Percentiles rank a stretch among this genome's conserved stretches.
These are phyloP conservation scores for Pedionomus torquatus DNA, from an alignment of 2,113 vertebrate genomes.

Conservation along the genomic window DNA sequence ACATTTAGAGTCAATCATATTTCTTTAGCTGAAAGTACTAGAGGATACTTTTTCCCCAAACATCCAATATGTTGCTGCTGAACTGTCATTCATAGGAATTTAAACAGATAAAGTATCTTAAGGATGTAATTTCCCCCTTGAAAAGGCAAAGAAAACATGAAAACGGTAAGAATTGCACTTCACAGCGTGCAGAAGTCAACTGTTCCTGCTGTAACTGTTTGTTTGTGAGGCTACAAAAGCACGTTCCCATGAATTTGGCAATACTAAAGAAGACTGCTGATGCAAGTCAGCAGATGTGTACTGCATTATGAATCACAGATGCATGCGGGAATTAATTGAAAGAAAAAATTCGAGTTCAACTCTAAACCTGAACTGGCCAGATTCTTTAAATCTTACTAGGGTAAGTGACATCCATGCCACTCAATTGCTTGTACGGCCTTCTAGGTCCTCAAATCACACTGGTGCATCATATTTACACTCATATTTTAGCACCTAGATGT, in stretches of 20 bases:
- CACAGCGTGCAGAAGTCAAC: conserved; percentile 40
- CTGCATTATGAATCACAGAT: conserved; percentile 21
- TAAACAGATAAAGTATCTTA: neutral
- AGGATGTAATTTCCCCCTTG: conserved; percentile 19
- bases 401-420: neutral
- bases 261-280: conserved; percentile 11
- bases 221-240: conserved; percentile 55
- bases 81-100: neutral
- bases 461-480: neutral
- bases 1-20: neutral
- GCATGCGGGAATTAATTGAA: conserved; percentile 1
- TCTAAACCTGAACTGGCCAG: neutral
- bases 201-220: conserved; percentile 45
- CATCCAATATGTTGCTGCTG: neutral
- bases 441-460: neutral
- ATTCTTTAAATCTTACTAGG: neutral
- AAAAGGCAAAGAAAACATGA: conserved; percentile 7
- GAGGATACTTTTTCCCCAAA: neutral
- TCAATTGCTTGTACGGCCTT: neutral
- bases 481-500: neutral
- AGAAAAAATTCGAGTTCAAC: conserved; percentile 26
- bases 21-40: neutral
- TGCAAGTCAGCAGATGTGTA: conserved; percentile 62
- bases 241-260: conserved; percentile 44
- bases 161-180: conserved; percentile 24